These are phyloP conservation scores for Hystrix cristata DNA, from an alignment of 2,113 vertebrate genomes.

Conservation along the genomic window DNA sequence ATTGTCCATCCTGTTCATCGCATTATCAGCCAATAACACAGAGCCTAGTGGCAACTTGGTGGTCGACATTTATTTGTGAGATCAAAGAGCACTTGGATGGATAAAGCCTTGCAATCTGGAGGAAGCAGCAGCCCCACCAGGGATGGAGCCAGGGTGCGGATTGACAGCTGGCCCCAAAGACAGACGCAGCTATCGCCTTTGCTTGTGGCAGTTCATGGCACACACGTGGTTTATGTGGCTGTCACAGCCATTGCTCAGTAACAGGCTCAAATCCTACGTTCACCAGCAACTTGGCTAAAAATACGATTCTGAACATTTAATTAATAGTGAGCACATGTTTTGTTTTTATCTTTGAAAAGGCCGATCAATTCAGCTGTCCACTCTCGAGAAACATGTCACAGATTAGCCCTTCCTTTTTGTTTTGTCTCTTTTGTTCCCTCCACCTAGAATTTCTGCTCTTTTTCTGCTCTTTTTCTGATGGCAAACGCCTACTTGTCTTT, in stretches of 20 bases:
- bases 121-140: not conserved
- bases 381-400: not conserved
- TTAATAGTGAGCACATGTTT: accelerated
- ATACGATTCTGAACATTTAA: not conserved
- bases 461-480: not conserved
- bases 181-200: not conserved
- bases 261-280: not conserved
- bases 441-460: not conserved
- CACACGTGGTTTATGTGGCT: accelerated
- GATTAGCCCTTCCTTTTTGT: not conserved
- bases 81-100: not conserved
- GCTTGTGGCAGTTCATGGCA: not conserved
- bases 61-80: not conserved
- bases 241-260: not conserved
- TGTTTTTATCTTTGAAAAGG: slow-evolving; percentile 9
- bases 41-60: not conserved
- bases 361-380: not conserved
- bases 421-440: not conserved
- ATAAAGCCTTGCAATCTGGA: too few relatives aligned
- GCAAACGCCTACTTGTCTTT: not conserved
- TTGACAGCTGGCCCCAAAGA: not conserved
- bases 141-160: not conserved
- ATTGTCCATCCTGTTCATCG: not conserved
- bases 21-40: not conserved
- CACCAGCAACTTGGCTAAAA: not conserved